A percentile compares a stretch with the other conserved stretches of the same genome.
Evolutionary conservation across 1,140 invertebrate genomes (phyloP).

Genomic region (Bombus balteatus): DNA sequence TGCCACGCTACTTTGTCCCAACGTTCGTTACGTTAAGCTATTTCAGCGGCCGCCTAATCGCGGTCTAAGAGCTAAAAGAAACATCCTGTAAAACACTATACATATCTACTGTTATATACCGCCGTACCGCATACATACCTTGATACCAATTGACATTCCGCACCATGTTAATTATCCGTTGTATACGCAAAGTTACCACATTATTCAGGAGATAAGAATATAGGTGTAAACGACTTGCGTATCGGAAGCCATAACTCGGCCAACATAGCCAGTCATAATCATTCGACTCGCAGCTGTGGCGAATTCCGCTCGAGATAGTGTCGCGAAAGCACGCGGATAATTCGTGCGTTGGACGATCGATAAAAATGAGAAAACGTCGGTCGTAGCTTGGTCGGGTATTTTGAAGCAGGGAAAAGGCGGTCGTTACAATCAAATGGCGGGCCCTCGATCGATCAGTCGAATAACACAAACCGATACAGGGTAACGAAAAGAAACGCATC

Average conservation of each 20-base stretch:
- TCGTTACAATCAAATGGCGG: slow-evolving; percentile 35
- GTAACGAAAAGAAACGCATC: slow-evolving; percentile 47
- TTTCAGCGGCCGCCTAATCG: too few species aligned
- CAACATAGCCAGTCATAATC: background rate
- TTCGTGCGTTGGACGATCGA: slow-evolving; percentile 23
- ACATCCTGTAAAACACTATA: background rate
- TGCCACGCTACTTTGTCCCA: too few species aligned
- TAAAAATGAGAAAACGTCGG: slow-evolving; percentile 14
- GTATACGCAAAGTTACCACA: background rate
- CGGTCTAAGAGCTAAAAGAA: background rate
- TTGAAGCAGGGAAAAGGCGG: slow-evolving; percentile 50
- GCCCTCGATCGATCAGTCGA: slow-evolving; percentile 17
- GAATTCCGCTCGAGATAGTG: slow-evolving; percentile 27
- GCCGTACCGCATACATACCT: background rate
- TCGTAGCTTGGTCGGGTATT: slow-evolving; percentile 11
- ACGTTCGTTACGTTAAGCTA: too few species aligned
- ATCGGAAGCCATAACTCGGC: slow-evolving; percentile 5
- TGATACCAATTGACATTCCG: background rate
- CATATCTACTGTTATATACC: background rate
- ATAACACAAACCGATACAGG: slow-evolving; percentile 32
- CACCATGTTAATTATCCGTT: background rate
- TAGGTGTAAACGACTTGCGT: background rate
- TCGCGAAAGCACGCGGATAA: slow-evolving; percentile 14
- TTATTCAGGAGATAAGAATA: background rate
- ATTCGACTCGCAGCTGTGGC: slow-evolving; percentile 11